phyloP scores from a whole-genome alignment of 2,888 invertebrate genomes.

The Melanchra persicariae region DNA sequence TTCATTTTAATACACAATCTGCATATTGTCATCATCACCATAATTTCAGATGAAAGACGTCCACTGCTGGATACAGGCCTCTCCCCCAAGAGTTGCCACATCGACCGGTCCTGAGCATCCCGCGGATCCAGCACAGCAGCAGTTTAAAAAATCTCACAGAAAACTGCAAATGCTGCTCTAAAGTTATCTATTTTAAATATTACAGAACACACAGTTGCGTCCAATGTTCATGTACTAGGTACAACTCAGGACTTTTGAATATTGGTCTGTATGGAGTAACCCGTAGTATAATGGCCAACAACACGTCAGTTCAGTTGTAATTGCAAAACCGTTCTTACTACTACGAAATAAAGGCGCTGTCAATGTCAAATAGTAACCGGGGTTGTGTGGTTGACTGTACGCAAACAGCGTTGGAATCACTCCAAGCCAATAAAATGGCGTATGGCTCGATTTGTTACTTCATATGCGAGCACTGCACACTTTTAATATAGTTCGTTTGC shows the following conservation, averaged over 20 bases:
- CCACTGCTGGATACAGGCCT: too few relatives aligned
- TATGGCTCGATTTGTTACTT: slow-evolving; percentile 46
- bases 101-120: too few relatives aligned
- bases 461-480: slow-evolving; percentile 32
- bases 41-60: too few relatives aligned
- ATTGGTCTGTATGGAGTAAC: slow-evolving; percentile 26
- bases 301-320: too few relatives aligned
- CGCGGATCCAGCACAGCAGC: too few relatives aligned
- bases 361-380: background rate
- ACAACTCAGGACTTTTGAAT: slow-evolving; percentile 42
- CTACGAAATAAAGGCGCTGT: background rate
- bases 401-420: slow-evolving; percentile 53
- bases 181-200: background rate
- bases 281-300: background rate
- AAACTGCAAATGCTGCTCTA: background rate
- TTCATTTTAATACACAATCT: too few relatives aligned
- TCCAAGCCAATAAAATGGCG: slow-evolving; percentile 60
- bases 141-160: too few relatives aligned
- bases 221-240: slow-evolving; percentile 22
- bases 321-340: background rate
- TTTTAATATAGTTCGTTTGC: slow-evolving; percentile 39
- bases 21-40: too few relatives aligned
- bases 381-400: background rate
- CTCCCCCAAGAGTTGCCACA: too few relatives aligned
- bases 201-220: slow-evolving; percentile 5